These are phyloP conservation scores for Tortrix viridana DNA, from an alignment of 2,888 invertebrate species.

Conservation along the genomic window DNA sequence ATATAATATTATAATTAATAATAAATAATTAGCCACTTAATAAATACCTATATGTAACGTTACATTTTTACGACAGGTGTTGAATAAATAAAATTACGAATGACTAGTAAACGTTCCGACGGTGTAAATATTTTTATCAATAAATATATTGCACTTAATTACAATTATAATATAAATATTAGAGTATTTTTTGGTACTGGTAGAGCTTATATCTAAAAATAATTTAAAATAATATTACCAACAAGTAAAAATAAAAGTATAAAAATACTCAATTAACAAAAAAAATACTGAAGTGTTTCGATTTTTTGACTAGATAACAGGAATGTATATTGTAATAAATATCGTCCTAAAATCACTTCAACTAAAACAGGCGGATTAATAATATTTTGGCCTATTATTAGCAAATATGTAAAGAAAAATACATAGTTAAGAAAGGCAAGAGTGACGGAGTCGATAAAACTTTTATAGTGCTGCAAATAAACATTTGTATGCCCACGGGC, in stretches of 20 bases:
- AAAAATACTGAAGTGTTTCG: conserved; percentile 19
- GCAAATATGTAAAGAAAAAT: neutral
- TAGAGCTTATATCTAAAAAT: conserved; percentile 45
- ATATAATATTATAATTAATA: conserved; percentile 17
- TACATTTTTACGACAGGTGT: conserved; percentile 18
- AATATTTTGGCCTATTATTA: conserved; percentile 2
- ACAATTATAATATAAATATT: conserved; percentile 46
- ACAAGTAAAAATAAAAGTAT: conserved; percentile 40
- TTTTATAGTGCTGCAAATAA: too few species aligned
- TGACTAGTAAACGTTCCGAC: conserved; percentile 53
- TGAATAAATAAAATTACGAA: conserved; percentile 51
- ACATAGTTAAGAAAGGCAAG: neutral
- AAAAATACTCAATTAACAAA: conserved; percentile 34
- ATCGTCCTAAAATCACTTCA: neutral
- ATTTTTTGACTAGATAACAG: conserved; percentile 50
- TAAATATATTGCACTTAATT: conserved; percentile 75
- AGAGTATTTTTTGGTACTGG: conserved; percentile 53
- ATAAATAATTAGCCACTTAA: conserved; percentile 1
- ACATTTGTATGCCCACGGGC: too few species aligned
- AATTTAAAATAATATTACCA: conserved; percentile 49
- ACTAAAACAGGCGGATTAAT: conserved; percentile 5
- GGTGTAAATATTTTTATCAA: conserved; percentile 58
- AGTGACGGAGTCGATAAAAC: too few species aligned
- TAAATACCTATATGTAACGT: conserved; percentile 16
- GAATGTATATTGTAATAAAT: conserved; percentile 14